phyloP scores from a whole-genome alignment of 2,888 invertebrate species.

The Drosophila differens region DNA sequence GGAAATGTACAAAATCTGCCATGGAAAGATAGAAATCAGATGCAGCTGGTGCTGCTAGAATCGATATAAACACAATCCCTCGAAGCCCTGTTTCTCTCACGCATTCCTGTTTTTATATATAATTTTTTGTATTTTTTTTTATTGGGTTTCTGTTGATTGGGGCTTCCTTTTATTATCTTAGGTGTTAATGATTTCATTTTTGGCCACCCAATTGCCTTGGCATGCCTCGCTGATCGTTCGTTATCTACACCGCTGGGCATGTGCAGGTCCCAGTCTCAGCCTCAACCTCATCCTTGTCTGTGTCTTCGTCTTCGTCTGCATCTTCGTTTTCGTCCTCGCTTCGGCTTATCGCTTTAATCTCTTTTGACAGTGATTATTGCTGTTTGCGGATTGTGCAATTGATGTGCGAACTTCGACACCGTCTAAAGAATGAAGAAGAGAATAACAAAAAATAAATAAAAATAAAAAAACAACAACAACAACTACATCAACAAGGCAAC shows the following conservation, averaged over 20 bases:
- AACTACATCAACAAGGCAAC: slow-evolving; percentile 6
- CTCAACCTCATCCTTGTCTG: background rate
- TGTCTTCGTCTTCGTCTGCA: slow-evolving; percentile 10
- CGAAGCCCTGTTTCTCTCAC: slow-evolving; percentile 51
- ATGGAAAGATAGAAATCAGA: slow-evolving; percentile 83
- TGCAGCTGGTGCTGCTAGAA: slow-evolving; percentile 23
- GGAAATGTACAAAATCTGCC: slow-evolving; percentile 81
- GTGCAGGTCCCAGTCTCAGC: slow-evolving; percentile 39
- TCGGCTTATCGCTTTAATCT: slow-evolving; percentile 83
- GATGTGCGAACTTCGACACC: slow-evolving; percentile 82
- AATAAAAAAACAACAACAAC: background rate
- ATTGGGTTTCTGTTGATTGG: slow-evolving; percentile 47
- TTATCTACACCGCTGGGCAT: slow-evolving; percentile 60
- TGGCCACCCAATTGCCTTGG: slow-evolving; percentile 83
- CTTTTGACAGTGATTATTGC: slow-evolving; percentile 82
- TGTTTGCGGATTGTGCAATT: slow-evolving; percentile 83
- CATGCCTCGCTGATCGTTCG: slow-evolving; percentile 57
- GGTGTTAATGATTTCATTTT: slow-evolving; percentile 86
- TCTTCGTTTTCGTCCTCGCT: slow-evolving; percentile 48
- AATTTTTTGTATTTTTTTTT: background rate
- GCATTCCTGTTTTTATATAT: slow-evolving; percentile 63
- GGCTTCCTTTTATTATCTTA: slow-evolving; percentile 76
- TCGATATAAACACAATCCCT: slow-evolving; percentile 1
- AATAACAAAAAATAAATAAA: background rate
- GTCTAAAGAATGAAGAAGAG: slow-evolving; percentile 44